Conservation (phyloP, 2,113 vertebrate genomes). For the Paramormyrops kingsleyae region DNA sequence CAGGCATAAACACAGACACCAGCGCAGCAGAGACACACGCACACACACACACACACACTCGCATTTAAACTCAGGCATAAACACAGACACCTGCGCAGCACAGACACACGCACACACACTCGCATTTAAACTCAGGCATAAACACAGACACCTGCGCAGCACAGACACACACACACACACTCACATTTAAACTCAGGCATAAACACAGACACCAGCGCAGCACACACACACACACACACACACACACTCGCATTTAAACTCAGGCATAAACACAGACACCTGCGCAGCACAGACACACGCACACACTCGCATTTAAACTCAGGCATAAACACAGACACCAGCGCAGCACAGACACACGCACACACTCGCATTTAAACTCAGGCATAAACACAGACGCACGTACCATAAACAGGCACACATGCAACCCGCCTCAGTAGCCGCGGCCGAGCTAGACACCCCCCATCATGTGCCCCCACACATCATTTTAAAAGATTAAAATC, state of each 20-base stretch:
- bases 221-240: too few species aligned
- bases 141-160: not conserved
- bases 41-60: not conserved
- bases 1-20: not conserved
- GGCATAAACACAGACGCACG: not conserved
- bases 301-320: not conserved
- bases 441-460: not conserved
- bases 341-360: not conserved
- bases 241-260: not conserved
- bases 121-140: not conserved
- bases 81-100: not conserved
- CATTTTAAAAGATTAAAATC: not conserved
- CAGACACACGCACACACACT: not conserved
- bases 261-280: not conserved
- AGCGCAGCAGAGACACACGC: not conserved
- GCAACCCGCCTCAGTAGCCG: not conserved
- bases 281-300: not conserved
- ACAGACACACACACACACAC: not conserved
- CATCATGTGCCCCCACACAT: not conserved
- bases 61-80: not conserved
- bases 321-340: not conserved
- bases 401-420: not conserved
- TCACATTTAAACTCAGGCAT: too few species aligned
- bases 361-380: not conserved
- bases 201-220: too few species aligned